Evolutionary conservation across 2,797 vertebrate species (phyloP), one percentile per base, ranked within the genome.

Genomic region (Garrulus glandarius): DNA sequence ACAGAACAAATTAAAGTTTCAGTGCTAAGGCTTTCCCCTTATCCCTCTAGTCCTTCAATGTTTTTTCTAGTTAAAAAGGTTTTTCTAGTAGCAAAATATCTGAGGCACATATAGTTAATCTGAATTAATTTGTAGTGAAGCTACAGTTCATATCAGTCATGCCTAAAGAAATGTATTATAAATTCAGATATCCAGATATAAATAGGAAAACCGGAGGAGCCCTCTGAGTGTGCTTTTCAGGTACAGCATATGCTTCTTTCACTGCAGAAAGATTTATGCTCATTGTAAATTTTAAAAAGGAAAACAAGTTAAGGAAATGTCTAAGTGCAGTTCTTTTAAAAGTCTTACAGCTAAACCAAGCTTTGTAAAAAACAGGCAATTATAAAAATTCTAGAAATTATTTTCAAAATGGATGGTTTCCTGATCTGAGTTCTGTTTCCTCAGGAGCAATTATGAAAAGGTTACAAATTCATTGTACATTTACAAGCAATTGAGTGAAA

Each of bases 111-210:
- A 60, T 24, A 56, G 43, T 79, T 88, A 81, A 84, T 68, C 53
- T 65, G 41, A 92, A 92, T 79, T 60, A 82, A 56, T 75, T 85
- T 94, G 57, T 89, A 55, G 56, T 60, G n/a, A 24, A 83, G 47
- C 30, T 78, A 85, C 44, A 87, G 55, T 70, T 57, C 60, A 92
- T 76, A 71, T 87, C 18, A 95, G 36, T 91, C n/a, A 55, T 41
- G 87, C 52, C 78, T 91, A 93, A 94, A 87, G 8, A 94, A 76
- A 59, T 53, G 3, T 47, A 46, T 65, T 84, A 78, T 39, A 57
- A 86, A 97, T 93, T 80, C 86, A 92, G 46, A 46, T 83, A 92
- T 47, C 10, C 71, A 96, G 60, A 90, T 59, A 93, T 18, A 90
- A 95, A 92, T 49, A 96, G 93, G 80, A 83, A 93, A 93, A 95